Base-by-base conservation (phyloP, 1,140 invertebrate genomes). In the Apocrypta bakeri region DNA sequence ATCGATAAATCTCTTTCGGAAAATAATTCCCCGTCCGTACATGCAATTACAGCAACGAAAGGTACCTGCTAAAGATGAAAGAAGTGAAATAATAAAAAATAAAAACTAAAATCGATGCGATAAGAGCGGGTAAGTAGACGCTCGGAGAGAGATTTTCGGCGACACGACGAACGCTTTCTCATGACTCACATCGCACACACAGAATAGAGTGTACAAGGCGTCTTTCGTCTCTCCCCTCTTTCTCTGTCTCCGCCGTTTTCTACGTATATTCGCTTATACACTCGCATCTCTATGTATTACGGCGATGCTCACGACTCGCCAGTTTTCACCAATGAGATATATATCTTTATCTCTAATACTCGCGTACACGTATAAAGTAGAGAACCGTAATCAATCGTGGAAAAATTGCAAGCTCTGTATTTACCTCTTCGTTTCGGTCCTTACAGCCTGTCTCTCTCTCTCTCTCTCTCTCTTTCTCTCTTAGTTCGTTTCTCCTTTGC, bases 81-180 rank as follows among this genome's bases (percentile, higher is more conserved):
- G 14, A 72, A 11, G 31, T 21, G 6, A 21, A 25, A 71, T 1
- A 71, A 71, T 33, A 33, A 3, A 71, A 31, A 31, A 71, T 7
- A 71, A 24, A 68, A 27, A 68, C 21, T 24, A 21, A 78, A 21
- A 29, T 42, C 33, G 37, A 68, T 74, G 29, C 17, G 27, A 40
- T 37, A 21, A 31, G 27, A 40, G 21, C 0, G 6, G 29, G 21
- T 2, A 1, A 64, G 6, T 7, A 75, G 72, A 75, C 29, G 56
- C 73, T 37, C 29, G 4, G 2, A 1, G 42, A 4, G 63, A 78
- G 37, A 68, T 68, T 68, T 78, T 66, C 64, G 37, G 33, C 33
- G 33, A 14, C 76, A 68, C 48, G 48, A 56, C 48, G 48, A 56
- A 56, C 21, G 48, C 76, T 78, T 78, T 78, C 76, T 77, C 63